A percentile compares a stretch with the other conserved stretches of the same genome.
Evolutionary conservation across 2,888 invertebrate species (phyloP).

Genomic region (Andrena chrysosceles): DNA sequence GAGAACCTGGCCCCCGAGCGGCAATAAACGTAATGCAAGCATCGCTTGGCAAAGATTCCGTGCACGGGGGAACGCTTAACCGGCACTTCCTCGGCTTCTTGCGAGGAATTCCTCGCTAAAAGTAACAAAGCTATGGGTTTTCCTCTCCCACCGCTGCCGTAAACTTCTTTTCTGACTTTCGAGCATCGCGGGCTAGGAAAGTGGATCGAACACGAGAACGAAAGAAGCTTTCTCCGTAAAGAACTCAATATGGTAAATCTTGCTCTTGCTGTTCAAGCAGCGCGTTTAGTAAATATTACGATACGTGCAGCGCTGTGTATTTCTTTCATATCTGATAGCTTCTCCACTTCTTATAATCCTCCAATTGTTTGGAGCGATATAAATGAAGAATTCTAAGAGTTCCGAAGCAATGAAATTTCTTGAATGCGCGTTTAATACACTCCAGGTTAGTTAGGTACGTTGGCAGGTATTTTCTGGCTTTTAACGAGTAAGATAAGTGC

Average conservation of each 20-base stretch:
- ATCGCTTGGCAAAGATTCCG: slow-evolving; percentile 62
- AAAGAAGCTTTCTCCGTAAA: background rate
- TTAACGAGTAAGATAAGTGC: background rate
- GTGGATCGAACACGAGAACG: background rate
- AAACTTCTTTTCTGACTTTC: slow-evolving; percentile 14
- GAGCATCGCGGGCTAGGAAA: background rate
- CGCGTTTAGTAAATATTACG: background rate
- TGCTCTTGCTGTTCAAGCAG: background rate
- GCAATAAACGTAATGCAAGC: slow-evolving; percentile 72
- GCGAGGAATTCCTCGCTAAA: slow-evolving; percentile 58
- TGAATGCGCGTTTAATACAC: background rate
- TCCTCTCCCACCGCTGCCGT: slow-evolving; percentile 36
- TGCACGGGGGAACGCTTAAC: slow-evolving; percentile 57
- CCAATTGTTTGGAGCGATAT: background rate
- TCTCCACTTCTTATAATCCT: background rate
- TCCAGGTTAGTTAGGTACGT: background rate
- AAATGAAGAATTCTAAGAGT: background rate
- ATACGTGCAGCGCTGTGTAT: background rate
- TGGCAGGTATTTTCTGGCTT: background rate
- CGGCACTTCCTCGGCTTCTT: slow-evolving; percentile 51
- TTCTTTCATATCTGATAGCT: background rate
- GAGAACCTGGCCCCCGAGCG: slow-evolving; percentile 55
- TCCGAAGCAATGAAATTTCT: background rate
- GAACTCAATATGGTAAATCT: background rate
- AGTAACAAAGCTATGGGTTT: slow-evolving; percentile 47